Evolutionary conservation across 2,113 vertebrate genomes (phyloP), one percentile per base, ranked within the genome.

Genomic region (Halcyon malimbica): DNA sequence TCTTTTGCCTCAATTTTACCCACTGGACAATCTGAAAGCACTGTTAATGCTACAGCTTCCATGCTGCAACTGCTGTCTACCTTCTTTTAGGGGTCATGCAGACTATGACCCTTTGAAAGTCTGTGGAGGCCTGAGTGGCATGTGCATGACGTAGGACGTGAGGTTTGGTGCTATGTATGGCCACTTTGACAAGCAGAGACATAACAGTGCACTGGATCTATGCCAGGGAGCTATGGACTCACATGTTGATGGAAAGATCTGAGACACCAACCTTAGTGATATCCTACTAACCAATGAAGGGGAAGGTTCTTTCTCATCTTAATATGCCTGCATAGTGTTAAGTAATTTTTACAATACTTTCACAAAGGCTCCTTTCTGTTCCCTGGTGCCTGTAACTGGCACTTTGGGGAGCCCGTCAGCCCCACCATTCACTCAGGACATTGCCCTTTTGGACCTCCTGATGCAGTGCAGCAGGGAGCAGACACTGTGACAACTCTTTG

Each of bases 351-450:
- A 15, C 44, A 69, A 37, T 13, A 48, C 29, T 75, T 50, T 90
- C 3, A 2, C 24, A 68, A 76, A 79, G 53, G 41, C 28, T 54
- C 24, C 46, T 51, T 60, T 69, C 33, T 69, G 14, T 10, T 95
- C 76, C 85, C 56, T 84, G 16, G 62, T 92, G 83, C 54, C 75
- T 21, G 33, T 75, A 86, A 68, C 18, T 33, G 82, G 60, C 69
- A 48, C 35, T 79, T 57, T 64, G 35, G 19, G 39, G 74, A 92
- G 68, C 39, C 33, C 18, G 48, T 53, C 31, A 69, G 50, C 20
- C 31, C 39, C 46, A 9, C 9, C 0, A 0, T 29, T 51, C 78
- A 42, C 10, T 1, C 28, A 39, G 68, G 75, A 65, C 4, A 5
- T 14, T 28, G 56, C 28, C 35, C 35, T 84, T 74, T 9, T 5